A percentile compares a stretch with the other conserved stretches of the same genome.
Conservation (phyloP, 2,888 invertebrate species). For the Chelonus formosanus region DNA sequence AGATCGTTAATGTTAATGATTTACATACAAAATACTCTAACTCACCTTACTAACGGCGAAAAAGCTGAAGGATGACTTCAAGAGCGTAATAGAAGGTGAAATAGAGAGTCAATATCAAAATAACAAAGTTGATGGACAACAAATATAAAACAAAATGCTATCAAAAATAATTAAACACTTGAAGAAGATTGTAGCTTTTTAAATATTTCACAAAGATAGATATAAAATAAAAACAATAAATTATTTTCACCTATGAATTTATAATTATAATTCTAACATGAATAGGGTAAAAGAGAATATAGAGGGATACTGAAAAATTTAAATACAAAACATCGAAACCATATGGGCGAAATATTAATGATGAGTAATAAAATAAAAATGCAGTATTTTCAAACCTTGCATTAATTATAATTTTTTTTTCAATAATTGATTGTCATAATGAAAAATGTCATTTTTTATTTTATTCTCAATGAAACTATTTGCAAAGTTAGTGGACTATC, state of each 20-base stretch:
- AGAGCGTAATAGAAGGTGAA: background rate
- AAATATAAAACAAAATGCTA: background rate
- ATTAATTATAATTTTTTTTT: too few relatives aligned
- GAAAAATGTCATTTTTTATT: background rate
- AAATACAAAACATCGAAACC: background rate
- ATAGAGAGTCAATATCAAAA: constrained; percentile 1
- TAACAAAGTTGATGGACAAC: background rate
- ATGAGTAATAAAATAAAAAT: too few relatives aligned
- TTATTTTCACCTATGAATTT: too few relatives aligned
- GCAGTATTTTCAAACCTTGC: too few relatives aligned
- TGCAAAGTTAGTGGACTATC: background rate
- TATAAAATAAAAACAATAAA: background rate
- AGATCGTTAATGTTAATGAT: constrained; percentile 51
- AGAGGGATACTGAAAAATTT: background rate
- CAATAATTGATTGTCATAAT: too few relatives aligned
- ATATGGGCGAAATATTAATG: too few relatives aligned
- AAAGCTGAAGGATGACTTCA: constrained; percentile 15
- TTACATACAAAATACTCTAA: constrained; percentile 53
- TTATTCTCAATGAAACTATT: constrained; percentile 9
- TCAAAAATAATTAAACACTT: too few relatives aligned
- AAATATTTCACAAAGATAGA: background rate
- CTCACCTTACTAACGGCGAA: constrained; percentile 31
- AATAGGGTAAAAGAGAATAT: too few relatives aligned
- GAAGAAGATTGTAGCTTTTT: too few relatives aligned
- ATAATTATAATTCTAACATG: too few relatives aligned